A percentile compares a stretch with the other conserved stretches of the same genome.
These are phyloP conservation scores for Neosalanx taihuensis DNA, from an alignment of 2,797 vertebrate species.

Conservation along the genomic window DNA sequence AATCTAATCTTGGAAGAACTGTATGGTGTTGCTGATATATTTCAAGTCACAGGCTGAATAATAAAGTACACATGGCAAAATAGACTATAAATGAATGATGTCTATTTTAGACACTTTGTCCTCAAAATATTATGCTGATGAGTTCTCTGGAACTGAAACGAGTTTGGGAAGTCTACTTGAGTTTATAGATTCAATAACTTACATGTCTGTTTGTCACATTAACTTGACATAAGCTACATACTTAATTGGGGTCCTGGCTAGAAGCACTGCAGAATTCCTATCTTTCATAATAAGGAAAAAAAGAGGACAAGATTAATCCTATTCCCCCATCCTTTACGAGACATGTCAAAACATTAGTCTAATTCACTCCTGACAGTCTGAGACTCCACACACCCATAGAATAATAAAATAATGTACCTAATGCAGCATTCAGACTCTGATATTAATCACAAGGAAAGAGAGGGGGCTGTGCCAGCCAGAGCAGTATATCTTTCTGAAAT, in stretches of 20 bases:
- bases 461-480: slow-evolving; percentile 8
- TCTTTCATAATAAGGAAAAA: slow-evolving; percentile 33
- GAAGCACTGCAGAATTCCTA: slow-evolving; percentile 18
- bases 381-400: slow-evolving; percentile 28
- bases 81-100: slow-evolving; percentile 6
- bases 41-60: slow-evolving; percentile 21
- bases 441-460: slow-evolving; percentile 40
- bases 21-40: slow-evolving; percentile 19
- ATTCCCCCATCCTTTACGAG: slow-evolving; percentile 28
- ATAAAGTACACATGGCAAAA: slow-evolving; percentile 24
- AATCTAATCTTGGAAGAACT: background rate
- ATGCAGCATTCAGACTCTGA: slow-evolving; percentile 25
- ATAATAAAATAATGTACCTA: slow-evolving; percentile 40
- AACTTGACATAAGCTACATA: slow-evolving; percentile 31
- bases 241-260: slow-evolving; percentile 28
- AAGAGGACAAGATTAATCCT: slow-evolving; percentile 1
- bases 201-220: slow-evolving; percentile 27
- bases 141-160: slow-evolving; percentile 29
- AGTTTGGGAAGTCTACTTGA: slow-evolving; percentile 23
- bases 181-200: slow-evolving; percentile 29
- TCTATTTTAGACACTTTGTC: slow-evolving; percentile 13
- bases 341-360: slow-evolving; percentile 46
- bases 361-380: slow-evolving; percentile 39
- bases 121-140: background rate
- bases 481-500: slow-evolving; percentile 35